Base-by-base conservation (phyloP, 1,140 invertebrate genomes). In the Penaeus vannamei region DNA sequence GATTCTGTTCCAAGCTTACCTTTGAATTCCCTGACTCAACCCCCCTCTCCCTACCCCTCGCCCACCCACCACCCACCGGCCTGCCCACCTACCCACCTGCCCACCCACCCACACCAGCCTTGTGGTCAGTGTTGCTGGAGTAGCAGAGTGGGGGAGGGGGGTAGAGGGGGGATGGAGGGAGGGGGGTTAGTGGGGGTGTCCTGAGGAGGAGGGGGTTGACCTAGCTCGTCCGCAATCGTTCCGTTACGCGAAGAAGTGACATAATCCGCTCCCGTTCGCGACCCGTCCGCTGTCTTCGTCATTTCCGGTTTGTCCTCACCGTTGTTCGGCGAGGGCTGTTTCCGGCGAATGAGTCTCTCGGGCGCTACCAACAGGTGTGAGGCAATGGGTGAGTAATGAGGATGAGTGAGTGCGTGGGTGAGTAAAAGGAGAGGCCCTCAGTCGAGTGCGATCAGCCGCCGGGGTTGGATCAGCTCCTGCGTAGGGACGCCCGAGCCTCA, bases 361-460 rank as follows among this genome's bases (percentile, higher is more conserved):
- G 22, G 29, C 76, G 29, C 32, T 79, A n/a, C 32, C 76, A 32
- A 84, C 87, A 89, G 87, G 87, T 89, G 69, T 89, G 87, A 89
- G 87, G 81, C 87, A 89, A 84, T 89, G 82, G 82, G 82, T 89
- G 87, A 89, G 87, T 89, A 89, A 89, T 89, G 61, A 84, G 87
- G 82, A 89, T 89, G 87, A 89, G 87, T 89, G 87, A 72, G 87
- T 84, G 87, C 53, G 87, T 77, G 87, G 26, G 87, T 89, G 81
- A 84, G 87, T 84, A 76, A 76, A 20, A 79, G 82, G 62, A 32
- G 53, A 76, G 60, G 81, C 59, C 20, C 81, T 89, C 87, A 89
- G 87, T 89, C 53, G 26, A 32, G 42, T 76, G 72, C n/a, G 29
- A 36, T 76, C 29, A 76, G 82, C 72, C 59, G 82, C 62, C 53